phyloP scores from a whole-genome alignment of 1,140 invertebrate species.

The Solenopsis fugax region DNA sequence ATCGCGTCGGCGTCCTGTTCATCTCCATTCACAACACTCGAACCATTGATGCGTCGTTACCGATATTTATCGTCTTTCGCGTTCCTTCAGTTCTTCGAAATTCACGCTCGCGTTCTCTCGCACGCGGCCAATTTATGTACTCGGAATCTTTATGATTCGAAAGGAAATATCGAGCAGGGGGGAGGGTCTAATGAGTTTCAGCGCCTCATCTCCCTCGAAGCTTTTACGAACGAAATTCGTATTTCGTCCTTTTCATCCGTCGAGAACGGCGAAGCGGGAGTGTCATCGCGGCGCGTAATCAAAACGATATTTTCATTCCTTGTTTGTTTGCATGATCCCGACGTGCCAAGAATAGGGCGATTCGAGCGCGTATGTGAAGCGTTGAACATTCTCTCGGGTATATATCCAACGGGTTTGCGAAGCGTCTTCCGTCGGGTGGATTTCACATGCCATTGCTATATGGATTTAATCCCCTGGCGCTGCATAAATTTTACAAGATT shows the following conservation, averaged over 20 bases:
- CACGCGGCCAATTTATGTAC: neutral
- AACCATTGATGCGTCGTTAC: constrained; percentile 65
- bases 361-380: neutral
- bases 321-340: neutral
- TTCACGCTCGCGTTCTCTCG: neutral
- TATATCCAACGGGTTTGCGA: neutral
- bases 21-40: constrained; percentile 61
- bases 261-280: neutral
- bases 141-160: neutral
- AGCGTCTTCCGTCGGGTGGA: neutral
- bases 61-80: constrained; percentile 41
- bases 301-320: neutral
- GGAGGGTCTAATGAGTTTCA: neutral
- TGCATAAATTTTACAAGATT: constrained; percentile 23
- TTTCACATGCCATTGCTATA: neutral
- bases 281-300: neutral
- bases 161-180: neutral
- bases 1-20: constrained; percentile 15
- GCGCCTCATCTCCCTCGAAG: neutral
- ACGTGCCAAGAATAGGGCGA: neutral
- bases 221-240: neutral
- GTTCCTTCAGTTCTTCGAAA: constrained; percentile 31
- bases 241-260: too few species aligned
- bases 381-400: neutral
- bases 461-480: constrained; percentile 10